Conservation (phyloP, 2,113 vertebrate species). For the Chrysochloris asiatica region DNA sequence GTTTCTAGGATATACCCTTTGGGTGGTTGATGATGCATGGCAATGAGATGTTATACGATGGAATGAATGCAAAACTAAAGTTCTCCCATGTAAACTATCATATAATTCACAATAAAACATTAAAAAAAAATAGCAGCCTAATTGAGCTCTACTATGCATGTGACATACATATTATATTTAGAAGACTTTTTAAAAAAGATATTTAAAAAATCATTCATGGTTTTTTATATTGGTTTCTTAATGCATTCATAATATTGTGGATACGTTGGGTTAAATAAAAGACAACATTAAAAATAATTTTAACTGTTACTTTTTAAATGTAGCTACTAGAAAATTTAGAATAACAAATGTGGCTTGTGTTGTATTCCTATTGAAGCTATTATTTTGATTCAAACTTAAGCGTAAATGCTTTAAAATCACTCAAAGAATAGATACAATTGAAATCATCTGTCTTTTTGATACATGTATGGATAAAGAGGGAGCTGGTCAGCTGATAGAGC, state of each 20-base stretch:
- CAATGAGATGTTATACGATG: no score
- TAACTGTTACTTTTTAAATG: neutral
- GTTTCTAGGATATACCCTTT: no score
- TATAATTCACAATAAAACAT: no score
- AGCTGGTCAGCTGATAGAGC: neutral
- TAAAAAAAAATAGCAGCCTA: neutral
- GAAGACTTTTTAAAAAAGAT: no score
- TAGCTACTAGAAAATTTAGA: no score
- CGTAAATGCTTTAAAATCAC: neutral
- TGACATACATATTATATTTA: neutral
- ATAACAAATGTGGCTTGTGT: neutral
- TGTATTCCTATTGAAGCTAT: neutral
- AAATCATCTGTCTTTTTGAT: neutral
- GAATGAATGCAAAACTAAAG: no score
- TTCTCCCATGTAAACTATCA: no score
- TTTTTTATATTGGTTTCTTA: neutral
- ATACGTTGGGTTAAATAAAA: neutral
- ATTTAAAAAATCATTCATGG: no score
- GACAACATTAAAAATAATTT: neutral
- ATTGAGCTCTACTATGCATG: neutral
- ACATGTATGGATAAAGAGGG: neutral
- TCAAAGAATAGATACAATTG: neutral
- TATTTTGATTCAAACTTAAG: constrained; percentile 13
- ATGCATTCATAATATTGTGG: neutral
- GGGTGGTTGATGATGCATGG: no score